Conservation (phyloP, 2,113 vertebrate species). For the Bagarius yarrelli region DNA sequence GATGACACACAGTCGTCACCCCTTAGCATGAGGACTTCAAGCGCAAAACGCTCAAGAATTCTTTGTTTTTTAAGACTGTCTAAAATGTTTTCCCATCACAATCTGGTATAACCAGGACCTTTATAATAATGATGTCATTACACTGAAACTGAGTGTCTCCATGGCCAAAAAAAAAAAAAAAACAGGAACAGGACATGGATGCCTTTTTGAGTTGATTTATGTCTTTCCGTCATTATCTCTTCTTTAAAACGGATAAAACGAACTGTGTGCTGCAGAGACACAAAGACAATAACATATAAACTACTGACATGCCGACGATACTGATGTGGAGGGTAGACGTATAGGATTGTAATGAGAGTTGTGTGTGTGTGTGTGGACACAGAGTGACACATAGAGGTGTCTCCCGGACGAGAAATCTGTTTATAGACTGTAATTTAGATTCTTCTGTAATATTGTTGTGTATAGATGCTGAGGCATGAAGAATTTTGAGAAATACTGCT, state of each 20-base stretch:
- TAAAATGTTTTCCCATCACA: slow-evolving; percentile 3
- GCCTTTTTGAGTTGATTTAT: neutral
- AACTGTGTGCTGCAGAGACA: slow-evolving; percentile 19
- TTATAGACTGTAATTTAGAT: slow-evolving; percentile 51
- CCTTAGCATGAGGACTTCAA: slow-evolving; percentile 37
- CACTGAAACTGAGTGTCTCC: slow-evolving; percentile 26
- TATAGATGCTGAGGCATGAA: slow-evolving; percentile 40
- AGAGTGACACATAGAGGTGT: too few species aligned
- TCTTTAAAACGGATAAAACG: neutral
- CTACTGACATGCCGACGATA: slow-evolving; percentile 25
- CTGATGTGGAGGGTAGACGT: neutral
- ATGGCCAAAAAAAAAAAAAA: slow-evolving; percentile 11
- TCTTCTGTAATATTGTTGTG: slow-evolving; percentile 54
- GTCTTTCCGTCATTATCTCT: slow-evolving; percentile 19
- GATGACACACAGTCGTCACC: slow-evolving; percentile 1
- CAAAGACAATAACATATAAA: neutral
- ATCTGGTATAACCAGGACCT: slow-evolving; percentile 23
- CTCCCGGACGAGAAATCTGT: slow-evolving; percentile 27
- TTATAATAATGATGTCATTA: slow-evolving; percentile 41
- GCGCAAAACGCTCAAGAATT: slow-evolving; percentile 42
- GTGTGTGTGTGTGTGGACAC: neutral
- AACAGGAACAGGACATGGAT: neutral
- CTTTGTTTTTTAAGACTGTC: slow-evolving; percentile 14
- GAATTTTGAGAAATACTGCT: slow-evolving; percentile 17
- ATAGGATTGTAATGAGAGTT: neutral